Conservation (phyloP, 37 sponge, comb jelly and placozoan species). For the Ianthella basta region DNA sequence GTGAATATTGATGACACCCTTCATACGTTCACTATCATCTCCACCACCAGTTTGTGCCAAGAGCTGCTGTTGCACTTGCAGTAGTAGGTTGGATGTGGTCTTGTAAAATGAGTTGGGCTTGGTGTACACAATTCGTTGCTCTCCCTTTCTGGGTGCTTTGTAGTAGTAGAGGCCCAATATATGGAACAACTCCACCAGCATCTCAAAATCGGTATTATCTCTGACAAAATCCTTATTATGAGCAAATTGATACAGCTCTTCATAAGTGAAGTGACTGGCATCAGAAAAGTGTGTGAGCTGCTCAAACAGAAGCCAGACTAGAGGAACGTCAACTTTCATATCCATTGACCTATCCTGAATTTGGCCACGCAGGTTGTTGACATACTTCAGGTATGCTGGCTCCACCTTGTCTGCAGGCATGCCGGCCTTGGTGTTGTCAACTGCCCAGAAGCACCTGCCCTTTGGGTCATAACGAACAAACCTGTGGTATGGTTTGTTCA, state of each 20-base stretch:
- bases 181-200: not conserved
- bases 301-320: constrained; percentile 10
- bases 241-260: not conserved
- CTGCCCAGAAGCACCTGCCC: constrained; percentile 18
- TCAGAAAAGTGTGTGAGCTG: not conserved
- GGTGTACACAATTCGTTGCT: too few species aligned
- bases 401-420: constrained; percentile 1
- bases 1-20: not conserved
- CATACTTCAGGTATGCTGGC: not conserved
- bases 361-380: not conserved
- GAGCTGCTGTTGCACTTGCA: too few species aligned
- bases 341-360: not conserved
- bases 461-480: constrained; percentile 14
- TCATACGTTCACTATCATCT: not conserved
- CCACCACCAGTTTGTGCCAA: too few species aligned
- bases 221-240: not conserved
- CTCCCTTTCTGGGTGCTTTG: too few species aligned
- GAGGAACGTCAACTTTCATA: not conserved
- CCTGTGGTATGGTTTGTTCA: not conserved
- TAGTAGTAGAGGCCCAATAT: constrained; percentile 16
- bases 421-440: constrained; percentile 34
- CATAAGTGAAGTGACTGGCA: not conserved
- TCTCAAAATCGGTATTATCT: not conserved
- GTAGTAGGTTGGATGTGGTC: not conserved
- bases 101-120: constrained; percentile 2